A percentile compares a stretch with the other conserved stretches of the same genome.
Conservation (phyloP, 53 echinoderm and acorn worm species). For the Mesocentrotus franciscanus region DNA sequence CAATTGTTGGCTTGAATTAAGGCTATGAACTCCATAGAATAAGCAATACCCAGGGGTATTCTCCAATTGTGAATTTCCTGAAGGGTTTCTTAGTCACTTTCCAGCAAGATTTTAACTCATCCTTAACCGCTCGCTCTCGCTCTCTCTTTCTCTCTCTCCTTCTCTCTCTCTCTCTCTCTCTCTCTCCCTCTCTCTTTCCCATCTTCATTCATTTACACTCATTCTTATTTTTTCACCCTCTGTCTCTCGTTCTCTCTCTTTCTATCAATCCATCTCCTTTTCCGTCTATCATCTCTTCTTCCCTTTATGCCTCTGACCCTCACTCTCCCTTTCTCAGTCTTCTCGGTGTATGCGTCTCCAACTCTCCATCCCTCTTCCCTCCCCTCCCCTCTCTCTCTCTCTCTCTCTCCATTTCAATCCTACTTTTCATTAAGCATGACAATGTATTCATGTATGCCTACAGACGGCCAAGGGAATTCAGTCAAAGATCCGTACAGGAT, state of each 20-base stretch:
- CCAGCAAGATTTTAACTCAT: neutral
- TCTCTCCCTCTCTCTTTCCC: neutral
- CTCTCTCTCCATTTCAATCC: neutral
- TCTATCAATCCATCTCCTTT: neutral
- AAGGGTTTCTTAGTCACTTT: slow-evolving; percentile 45
- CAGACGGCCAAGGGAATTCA: slow-evolving; percentile 1
- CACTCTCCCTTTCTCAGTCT: neutral
- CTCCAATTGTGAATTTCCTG: slow-evolving; percentile 57
- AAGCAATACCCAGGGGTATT: neutral
- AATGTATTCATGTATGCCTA: slow-evolving; percentile 1
- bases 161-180: neutral
- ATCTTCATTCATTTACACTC: no score
- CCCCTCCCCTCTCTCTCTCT: neutral
- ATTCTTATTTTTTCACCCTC: no score
- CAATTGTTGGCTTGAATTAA: neutral
- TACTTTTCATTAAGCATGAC: neutral
- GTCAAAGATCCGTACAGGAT: neutral
- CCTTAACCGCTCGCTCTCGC: neutral
- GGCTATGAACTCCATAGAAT: neutral
- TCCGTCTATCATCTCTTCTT: neutral
- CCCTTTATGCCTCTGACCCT: neutral
- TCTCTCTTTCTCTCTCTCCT: neutral
- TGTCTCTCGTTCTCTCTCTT: neutral
- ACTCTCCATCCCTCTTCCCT: neutral
- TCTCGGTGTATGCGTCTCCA: neutral